Base-by-base conservation (phyloP, 2,797 vertebrate species). In the Brachyalestes nurse region DNA sequence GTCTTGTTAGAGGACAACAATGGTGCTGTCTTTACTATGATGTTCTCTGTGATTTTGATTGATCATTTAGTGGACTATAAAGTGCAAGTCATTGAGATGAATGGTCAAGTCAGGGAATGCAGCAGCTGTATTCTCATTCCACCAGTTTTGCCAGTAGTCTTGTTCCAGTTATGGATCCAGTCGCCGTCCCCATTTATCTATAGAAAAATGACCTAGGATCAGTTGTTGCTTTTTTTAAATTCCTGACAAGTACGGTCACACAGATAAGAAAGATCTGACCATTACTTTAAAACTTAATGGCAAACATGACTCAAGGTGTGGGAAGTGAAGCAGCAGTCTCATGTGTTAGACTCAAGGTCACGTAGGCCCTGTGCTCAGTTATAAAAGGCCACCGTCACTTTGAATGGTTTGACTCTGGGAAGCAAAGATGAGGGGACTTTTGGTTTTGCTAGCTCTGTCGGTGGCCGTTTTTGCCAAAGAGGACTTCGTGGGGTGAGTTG, bases 401-500 rank as follows among this genome's bases (percentile, higher is more conserved):
- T 1, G 34, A 34, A 10, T n/a, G 8, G 0, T 14, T 38, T 14
- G 1, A 16, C 19, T 61, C 34, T 40, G 49, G 21, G 28, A 71
- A 58, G 81, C 87, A 90, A 0, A 45, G 34, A 94, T 94, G 93
- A 93, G 64, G 89, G 82, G 71, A 17, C 78, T 93, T 57, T 73
- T 92, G 5, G 77, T 78, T 17, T 72, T 93, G n/a, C n/a, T 87
- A 6, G 76, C 83, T 13, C 81, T 93, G 79, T 79, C 91, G 0
- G 90, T 89, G 79, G 88, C 87, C 8, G 89, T 81, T 83, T 70
- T 90, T 12, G 86, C 82, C 84, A 90, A 87, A 82, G 87, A 92
- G 6, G 89, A 87, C 0, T 94, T 93, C 38, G 86, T 92, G 65
- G 93, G 93, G 93, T 94, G 82, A 91, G 92, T 88, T 23, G 1